Evolutionary conservation across 2,113 vertebrate species (phyloP).

Genomic region (Tautogolabrus adspersus): DNA sequence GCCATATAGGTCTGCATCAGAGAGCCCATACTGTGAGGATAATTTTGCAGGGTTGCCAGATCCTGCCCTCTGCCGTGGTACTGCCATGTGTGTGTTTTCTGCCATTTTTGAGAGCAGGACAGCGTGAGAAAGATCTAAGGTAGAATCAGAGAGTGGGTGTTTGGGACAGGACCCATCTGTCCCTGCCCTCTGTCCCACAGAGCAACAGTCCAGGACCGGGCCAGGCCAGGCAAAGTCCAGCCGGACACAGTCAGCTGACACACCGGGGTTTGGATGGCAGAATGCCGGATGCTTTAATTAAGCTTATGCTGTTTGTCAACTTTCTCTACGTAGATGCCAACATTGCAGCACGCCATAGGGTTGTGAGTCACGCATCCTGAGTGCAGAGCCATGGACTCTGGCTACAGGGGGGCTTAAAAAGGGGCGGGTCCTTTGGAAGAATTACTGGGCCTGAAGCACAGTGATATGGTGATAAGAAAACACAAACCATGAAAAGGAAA

Average conservation of each 20-base stretch:
- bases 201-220: conserved; percentile 38
- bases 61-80: conserved; percentile 49
- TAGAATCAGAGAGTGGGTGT: conserved; percentile 49
- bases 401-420: conserved; percentile 55
- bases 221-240: conserved; percentile 54
- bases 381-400: conserved; percentile 53
- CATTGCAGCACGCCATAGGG: conserved; percentile 62
- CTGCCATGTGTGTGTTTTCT: conserved; percentile 42
- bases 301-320: conserved; percentile 80
- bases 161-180: conserved; percentile 71
- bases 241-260: conserved; percentile 54
- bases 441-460: conserved; percentile 46
- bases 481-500: conserved; percentile 47
- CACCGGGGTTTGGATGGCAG: conserved; percentile 56
- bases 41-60: conserved; percentile 42
- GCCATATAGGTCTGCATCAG: conserved; percentile 46
- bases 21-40: conserved; percentile 41
- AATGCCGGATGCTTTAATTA: conserved; percentile 71
- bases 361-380: conserved; percentile 78
- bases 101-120: conserved; percentile 31
- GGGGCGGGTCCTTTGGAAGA: conserved; percentile 61
- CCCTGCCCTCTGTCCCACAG: conserved; percentile 55
- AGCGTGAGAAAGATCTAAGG: conserved; percentile 33
- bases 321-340: conserved; percentile 70
- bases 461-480: conserved; percentile 58